Conservation (phyloP, 2,797 vertebrate species). For the Champsocephalus gunnari region DNA sequence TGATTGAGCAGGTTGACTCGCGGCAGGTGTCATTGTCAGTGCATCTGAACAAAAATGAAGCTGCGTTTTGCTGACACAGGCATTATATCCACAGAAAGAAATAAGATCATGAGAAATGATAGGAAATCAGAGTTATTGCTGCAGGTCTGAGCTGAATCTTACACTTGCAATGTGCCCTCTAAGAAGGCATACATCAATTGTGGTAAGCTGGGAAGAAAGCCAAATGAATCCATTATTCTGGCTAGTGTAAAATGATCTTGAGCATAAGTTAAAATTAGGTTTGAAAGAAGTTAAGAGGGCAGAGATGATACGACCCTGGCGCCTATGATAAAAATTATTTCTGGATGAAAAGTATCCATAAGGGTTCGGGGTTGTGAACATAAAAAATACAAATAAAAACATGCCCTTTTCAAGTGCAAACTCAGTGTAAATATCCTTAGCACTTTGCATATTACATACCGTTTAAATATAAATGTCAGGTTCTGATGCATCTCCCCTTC, state of each 20-base stretch:
- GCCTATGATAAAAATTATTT: not conserved
- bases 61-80: slow-evolving; percentile 30
- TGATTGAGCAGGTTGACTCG: slow-evolving; percentile 18
- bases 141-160: slow-evolving; percentile 8
- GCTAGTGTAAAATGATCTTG: slow-evolving; percentile 13
- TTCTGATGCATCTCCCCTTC: not conserved
- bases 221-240: slow-evolving; percentile 28
- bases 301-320: not conserved
- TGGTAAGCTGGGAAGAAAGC: slow-evolving; percentile 24
- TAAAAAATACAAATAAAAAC: not conserved
- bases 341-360: slow-evolving; percentile 5
- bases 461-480: not conserved
- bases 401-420: not conserved
- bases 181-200: slow-evolving; percentile 21
- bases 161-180: not conserved
- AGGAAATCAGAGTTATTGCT: slow-evolving; percentile 11
- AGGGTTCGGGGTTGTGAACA: not conserved
- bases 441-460: not conserved
- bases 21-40: slow-evolving; percentile 11
- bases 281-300: slow-evolving; percentile 15
- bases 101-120: slow-evolving; percentile 2
- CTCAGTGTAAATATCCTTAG: not conserved
- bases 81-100: not conserved
- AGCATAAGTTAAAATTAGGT: slow-evolving; percentile 23
- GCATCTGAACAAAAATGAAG: slow-evolving; percentile 25